phyloP scores from a whole-genome alignment of 2,113 vertebrate species.

The human region GRCh38 chr6:103097001-103097500 shows the following conservation, averaged over 20 bases:
- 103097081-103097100: not conserved
- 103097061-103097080: not conserved
- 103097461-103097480: not conserved
- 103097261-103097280: not conserved
- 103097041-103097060: not conserved
- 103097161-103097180: not conserved
- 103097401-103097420: not conserved
- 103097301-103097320: not conserved
- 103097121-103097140: not conserved
- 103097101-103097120: not conserved
- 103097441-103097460: not conserved
- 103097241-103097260: not conserved
- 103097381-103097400: not conserved
- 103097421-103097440: not conserved
- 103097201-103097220: not conserved
- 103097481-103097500: not conserved
- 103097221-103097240: not conserved
- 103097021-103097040: not conserved
- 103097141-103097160: not conserved
- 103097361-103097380: not conserved
- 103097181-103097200: not conserved
- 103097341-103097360: not conserved
- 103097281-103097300: not conserved
- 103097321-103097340: not conserved
- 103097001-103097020: not conserved